Evolutionary conservation across 2,888 invertebrate genomes (phyloP).

Genomic region (Slavum lentiscoides): DNA sequence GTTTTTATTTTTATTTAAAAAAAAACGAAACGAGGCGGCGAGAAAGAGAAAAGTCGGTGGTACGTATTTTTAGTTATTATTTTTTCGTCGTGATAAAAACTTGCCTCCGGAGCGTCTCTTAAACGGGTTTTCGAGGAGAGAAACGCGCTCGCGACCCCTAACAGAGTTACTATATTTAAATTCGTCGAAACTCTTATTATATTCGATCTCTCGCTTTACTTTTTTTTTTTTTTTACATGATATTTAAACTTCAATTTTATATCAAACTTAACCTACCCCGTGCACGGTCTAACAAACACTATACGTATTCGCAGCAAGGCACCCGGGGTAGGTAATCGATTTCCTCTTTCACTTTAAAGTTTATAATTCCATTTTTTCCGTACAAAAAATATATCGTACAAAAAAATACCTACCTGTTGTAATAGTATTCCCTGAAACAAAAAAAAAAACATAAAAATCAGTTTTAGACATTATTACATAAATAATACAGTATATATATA

Average conservation of each 20-base stretch:
- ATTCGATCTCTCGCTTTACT: conserved; percentile 15
- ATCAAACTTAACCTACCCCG: neutral
- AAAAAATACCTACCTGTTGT: conserved; percentile 66
- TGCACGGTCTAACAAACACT: neutral
- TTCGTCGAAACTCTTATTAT: conserved; percentile 36
- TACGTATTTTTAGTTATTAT: conserved; percentile 22
- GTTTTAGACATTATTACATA: conserved; percentile 3
- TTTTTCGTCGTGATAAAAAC: conserved; percentile 41
- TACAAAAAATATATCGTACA: conserved; percentile 56
- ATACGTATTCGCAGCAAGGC: neutral
- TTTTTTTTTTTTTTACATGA: conserved; percentile 8
- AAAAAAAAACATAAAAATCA: conserved; percentile 57
- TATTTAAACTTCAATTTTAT: conserved; percentile 38
- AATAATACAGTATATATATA: neutral
- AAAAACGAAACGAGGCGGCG: conserved; percentile 11
- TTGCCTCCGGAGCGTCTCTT: conserved; percentile 42
- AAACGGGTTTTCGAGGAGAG: conserved; percentile 35
- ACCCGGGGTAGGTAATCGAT: conserved; percentile 26
- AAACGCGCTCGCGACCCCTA: neutral
- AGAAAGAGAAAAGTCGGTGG: neutral
- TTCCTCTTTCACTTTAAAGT: neutral
- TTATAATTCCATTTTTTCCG: conserved; percentile 28
- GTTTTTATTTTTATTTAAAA: neutral
- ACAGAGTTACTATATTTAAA: conserved; percentile 47
- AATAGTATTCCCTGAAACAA: conserved; percentile 72